phyloP scores from a whole-genome alignment of 2,888 invertebrate genomes.

The Hoplodrina blanda region DNA sequence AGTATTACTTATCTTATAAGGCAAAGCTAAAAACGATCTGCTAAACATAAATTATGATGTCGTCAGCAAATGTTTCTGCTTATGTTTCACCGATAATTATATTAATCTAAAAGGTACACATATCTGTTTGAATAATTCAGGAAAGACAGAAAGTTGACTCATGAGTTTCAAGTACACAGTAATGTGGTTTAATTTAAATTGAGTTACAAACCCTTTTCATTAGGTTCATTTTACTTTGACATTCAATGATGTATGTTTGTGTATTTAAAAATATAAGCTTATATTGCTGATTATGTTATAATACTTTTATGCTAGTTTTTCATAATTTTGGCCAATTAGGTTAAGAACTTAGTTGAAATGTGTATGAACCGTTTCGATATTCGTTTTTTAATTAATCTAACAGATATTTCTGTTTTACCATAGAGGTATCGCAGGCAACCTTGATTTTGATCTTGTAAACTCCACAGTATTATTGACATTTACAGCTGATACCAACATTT shows the following conservation, averaged over 20 bases:
- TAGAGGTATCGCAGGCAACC: neutral
- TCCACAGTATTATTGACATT: neutral
- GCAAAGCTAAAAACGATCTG: neutral
- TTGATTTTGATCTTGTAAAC: neutral
- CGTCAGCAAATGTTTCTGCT: constrained; percentile 4
- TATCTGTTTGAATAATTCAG: constrained; percentile 4
- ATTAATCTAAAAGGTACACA: constrained; percentile 6
- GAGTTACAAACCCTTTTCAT: constrained; percentile 41
- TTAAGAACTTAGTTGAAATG: neutral
- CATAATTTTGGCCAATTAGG: neutral
- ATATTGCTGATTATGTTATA: constrained; percentile 27
- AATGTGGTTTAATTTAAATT: constrained; percentile 25
- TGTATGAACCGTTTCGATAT: too few relatives aligned
- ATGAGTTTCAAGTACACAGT: constrained; percentile 17
- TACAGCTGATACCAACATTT: neutral
- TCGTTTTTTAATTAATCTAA: neutral
- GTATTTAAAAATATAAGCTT: neutral
- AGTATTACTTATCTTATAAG: neutral
- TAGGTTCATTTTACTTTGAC: neutral
- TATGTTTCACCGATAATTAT: constrained; percentile 6
- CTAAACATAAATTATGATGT: neutral
- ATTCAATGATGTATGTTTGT: neutral
- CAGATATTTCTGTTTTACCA: neutral
- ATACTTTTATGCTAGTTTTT: constrained; percentile 1
- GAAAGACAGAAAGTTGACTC: neutral